These are phyloP conservation scores for Sarcophaga subvicina DNA, from an alignment of 2,888 invertebrate species.

Conservation along the genomic window DNA sequence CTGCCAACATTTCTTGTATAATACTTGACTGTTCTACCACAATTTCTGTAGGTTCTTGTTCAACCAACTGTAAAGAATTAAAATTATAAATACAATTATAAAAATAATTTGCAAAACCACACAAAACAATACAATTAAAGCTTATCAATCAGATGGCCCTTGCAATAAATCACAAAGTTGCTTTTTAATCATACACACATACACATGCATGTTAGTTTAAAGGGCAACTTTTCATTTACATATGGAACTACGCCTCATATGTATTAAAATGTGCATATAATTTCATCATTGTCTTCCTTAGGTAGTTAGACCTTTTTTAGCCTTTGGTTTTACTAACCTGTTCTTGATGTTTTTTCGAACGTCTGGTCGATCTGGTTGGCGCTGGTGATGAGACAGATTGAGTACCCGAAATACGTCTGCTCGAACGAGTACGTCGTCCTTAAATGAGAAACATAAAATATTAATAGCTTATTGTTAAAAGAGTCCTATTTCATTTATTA, in stretches of 20 bases:
- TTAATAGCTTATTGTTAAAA: neutral
- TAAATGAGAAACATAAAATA: constrained; percentile 57
- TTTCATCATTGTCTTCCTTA: constrained; percentile 76
- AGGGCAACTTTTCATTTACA: constrained; percentile 78
- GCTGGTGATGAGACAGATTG: constrained; percentile 76
- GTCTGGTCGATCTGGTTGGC: constrained; percentile 74
- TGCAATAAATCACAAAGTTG: constrained; percentile 78
- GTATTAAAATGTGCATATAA: constrained; percentile 76
- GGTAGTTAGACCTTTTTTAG: neutral
- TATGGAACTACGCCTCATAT: constrained; percentile 83
- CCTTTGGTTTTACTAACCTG: constrained; percentile 77
- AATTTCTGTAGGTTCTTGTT: constrained; percentile 66
- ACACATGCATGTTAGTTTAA: neutral
- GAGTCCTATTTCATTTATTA: neutral
- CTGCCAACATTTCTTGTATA: constrained; percentile 76
- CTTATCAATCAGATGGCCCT: constrained; percentile 81
- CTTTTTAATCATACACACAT: constrained; percentile 8
- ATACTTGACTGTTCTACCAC: constrained; percentile 73
- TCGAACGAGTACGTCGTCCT: constrained; percentile 84
- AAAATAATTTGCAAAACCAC: constrained; percentile 25
- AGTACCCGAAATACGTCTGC: constrained; percentile 80
- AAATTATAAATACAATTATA: constrained; percentile 4
- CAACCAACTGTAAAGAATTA: constrained; percentile 71
- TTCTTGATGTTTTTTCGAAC: constrained; percentile 79
- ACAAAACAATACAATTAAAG: constrained; percentile 31